Evolutionary conservation across 1,140 invertebrate species (phyloP).

Genomic region (Homalodisca vitripennis): DNA sequence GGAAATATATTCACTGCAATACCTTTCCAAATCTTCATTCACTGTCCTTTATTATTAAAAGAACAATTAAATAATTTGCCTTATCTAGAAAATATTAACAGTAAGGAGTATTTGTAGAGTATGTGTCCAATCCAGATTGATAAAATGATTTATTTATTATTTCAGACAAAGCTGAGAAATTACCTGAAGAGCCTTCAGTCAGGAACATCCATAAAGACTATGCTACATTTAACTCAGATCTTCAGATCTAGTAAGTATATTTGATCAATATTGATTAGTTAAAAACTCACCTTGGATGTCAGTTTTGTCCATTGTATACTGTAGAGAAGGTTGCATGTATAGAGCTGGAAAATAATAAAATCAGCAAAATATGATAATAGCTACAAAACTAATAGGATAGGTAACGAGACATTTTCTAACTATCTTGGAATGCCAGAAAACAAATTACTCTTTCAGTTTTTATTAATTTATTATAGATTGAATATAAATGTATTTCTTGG

Average conservation of each 20-base stretch:
- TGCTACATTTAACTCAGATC: slow-evolving; percentile 1
- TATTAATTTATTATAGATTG: too few relatives aligned
- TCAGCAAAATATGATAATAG: too few relatives aligned
- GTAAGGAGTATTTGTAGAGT: neutral
- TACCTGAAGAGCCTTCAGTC: neutral
- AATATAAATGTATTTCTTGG: too few relatives aligned
- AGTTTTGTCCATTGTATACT: too few relatives aligned
- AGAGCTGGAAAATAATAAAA: too few relatives aligned
- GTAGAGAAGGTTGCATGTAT: too few relatives aligned
- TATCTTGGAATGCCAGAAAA: too few relatives aligned
- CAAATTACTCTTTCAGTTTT: too few relatives aligned
- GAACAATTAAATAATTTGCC: neutral
- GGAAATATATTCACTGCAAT: neutral
- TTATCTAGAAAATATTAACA: neutral
- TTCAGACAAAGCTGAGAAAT: slow-evolving; percentile 8
- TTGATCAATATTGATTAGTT: too few relatives aligned
- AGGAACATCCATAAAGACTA: slow-evolving; percentile 2
- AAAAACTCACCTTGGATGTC: too few relatives aligned
- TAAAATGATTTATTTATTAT: neutral
- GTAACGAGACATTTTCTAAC: too few relatives aligned
- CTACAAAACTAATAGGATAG: too few relatives aligned
- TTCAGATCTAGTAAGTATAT: neutral
- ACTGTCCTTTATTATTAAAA: neutral
- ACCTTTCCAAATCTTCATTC: neutral
- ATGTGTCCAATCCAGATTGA: neutral